Evolutionary conservation across 2,113 vertebrate genomes (phyloP), one percentile per base, ranked within the genome.

Genomic region (Ammospiza nelsoni): DNA sequence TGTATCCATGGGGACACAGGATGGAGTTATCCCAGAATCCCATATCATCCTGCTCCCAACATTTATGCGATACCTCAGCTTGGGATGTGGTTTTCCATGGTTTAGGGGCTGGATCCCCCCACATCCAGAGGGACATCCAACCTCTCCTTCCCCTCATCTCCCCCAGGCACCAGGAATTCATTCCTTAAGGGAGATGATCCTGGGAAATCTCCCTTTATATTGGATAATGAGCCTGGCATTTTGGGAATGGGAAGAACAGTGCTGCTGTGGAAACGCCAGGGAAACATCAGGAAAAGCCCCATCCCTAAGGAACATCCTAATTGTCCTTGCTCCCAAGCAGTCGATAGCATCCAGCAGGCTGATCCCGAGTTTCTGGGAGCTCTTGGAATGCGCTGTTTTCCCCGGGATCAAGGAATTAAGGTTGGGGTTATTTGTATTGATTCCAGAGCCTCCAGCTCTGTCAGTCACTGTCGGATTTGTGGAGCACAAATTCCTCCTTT

Each of bases 361-460:
- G 96, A 97, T 92, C 94, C 95, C 41, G 92, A 96, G 94, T 97
- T 98, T 97, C 98, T 97, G 97, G 90, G 95, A 97, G 98, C 94
- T 96, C 98, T 98, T 97, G 98, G 98, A 99, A 99, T 99, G 97
- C 98, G 93, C 98, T 98, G 98, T 99, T 99, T 98, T 99, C 98
- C 98, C 97, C 95, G 48, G 98, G 99, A 99, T 99, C 99, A 99
- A 99, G 98, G 99, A 99, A 99, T 99, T 99, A 99, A 98, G 99
- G 98, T 99, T 99, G 99, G 98, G 98, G 99, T 99, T 99, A 99
- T 99, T 99, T 99, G 99, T 99, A 99, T 99, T 99, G 99, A 99
- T 99, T 99, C 99, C 99, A 97, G 99, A 99, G 99, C 98, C 97
- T 98, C 98, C 98, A 98, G 98, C 98, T 97, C 97, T 95, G 95